phyloP scores from a whole-genome alignment of 2,888 invertebrate species.

The Hypsopygia costalis region DNA sequence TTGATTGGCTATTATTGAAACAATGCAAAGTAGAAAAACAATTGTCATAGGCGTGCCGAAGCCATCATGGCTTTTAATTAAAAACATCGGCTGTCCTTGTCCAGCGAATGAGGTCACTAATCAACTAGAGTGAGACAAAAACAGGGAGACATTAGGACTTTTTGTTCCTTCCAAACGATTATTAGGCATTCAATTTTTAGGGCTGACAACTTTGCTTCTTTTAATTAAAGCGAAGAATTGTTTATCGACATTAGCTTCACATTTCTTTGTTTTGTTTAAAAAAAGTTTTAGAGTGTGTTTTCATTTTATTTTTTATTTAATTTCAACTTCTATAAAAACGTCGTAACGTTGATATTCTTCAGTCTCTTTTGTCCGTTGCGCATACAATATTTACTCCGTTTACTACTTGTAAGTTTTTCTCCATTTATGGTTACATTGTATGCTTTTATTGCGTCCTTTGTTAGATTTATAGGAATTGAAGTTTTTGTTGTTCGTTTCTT shows the following conservation, averaged over 20 bases:
- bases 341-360: not conserved
- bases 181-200: conserved; percentile 32
- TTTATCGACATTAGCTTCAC: conserved; percentile 18
- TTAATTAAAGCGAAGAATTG: conserved; percentile 32
- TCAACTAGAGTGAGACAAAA: conserved; percentile 23
- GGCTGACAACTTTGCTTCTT: conserved; percentile 14
- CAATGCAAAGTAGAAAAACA: conserved; percentile 5
- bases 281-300: not conserved
- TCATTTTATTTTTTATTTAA: not conserved
- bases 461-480: not conserved
- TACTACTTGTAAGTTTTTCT: too few relatives aligned
- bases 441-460: conserved; percentile 4
- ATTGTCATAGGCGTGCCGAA: conserved; percentile 15
- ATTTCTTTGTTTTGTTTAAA: conserved; percentile 13
- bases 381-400: too few relatives aligned
- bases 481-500: not conserved
- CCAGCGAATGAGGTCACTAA: conserved; percentile 18
- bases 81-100: conserved; percentile 24
- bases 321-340: not conserved
- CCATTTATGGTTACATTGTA: not conserved
- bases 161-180: conserved; percentile 29
- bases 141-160: conserved; percentile 16
- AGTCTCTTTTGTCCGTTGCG: too few relatives aligned
- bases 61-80: conserved; percentile 24
- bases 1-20: not conserved